These are phyloP conservation scores for Casuarius casuarius DNA, from an alignment of 2,113 vertebrate species.

Conservation along the genomic window DNA sequence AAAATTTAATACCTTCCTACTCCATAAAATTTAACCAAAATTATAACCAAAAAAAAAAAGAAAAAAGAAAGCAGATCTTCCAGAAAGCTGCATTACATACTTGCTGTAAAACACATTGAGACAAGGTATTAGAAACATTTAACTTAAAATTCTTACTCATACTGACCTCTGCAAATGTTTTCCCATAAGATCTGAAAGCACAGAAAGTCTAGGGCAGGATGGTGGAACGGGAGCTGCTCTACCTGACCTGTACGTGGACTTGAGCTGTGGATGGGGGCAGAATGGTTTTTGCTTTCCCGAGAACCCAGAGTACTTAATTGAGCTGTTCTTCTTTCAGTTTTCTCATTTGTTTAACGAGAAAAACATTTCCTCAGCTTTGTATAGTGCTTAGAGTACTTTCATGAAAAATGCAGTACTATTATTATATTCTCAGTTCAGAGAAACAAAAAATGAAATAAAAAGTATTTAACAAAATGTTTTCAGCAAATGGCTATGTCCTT, in stretches of 20 bases:
- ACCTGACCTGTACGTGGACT: neutral
- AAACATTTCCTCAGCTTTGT: neutral
- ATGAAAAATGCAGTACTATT: neutral
- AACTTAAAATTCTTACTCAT: neutral
- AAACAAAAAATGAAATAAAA: neutral
- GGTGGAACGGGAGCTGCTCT: neutral
- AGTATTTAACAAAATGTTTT: neutral
- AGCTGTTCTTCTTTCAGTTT: neutral
- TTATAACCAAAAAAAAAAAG: neutral
- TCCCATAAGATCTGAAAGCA: neutral
- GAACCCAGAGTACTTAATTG: neutral
- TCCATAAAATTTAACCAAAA: neutral
- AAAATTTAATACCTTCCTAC: neutral
- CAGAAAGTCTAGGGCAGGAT: neutral
- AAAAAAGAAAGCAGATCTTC: neutral
- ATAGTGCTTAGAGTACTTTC: accelerated
- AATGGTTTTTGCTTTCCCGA: neutral
- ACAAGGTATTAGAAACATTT: neutral
- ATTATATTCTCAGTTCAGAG: neutral
- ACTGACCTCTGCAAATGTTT: neutral
- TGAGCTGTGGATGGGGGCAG: neutral
- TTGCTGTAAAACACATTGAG: neutral
- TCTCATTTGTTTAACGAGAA: neutral
- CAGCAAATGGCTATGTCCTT: neutral
- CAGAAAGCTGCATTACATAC: neutral